These are phyloP conservation scores for Betta splendens DNA, from an alignment of 2,797 vertebrate species.

Conservation along the genomic window DNA sequence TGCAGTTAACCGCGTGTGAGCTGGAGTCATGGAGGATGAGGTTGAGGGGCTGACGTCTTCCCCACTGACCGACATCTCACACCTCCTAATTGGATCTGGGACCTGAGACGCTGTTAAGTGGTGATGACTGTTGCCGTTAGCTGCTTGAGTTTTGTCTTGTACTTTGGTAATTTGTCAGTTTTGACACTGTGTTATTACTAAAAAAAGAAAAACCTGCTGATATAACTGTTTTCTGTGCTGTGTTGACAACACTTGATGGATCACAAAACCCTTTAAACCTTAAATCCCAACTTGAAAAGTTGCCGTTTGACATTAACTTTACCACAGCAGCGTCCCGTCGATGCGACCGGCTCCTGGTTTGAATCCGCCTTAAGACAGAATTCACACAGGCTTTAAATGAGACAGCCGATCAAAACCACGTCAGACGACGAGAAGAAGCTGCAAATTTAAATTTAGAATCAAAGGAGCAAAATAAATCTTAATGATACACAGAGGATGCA, in stretches of 20 bases:
- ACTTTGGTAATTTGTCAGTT: conserved; percentile 15
- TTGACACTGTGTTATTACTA: conserved; percentile 15
- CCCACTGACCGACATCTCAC: conserved; percentile 43
- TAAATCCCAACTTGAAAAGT: conserved; percentile 56
- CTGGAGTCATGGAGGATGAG: conserved; percentile 52
- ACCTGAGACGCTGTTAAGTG: conserved; percentile 31
- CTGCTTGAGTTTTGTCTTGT: conserved; percentile 4
- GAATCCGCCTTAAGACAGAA: conserved; percentile 21
- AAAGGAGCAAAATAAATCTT: background rate
- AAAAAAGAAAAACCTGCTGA: conserved; percentile 22
- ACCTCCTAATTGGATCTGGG: conserved; percentile 66
- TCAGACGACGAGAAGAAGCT: background rate
- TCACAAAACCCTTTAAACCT: conserved; percentile 61
- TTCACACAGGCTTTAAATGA: background rate
- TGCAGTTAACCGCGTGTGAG: conserved; percentile 12
- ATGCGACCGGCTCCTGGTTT: rapidly evolving
- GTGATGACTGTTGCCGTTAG: conserved; percentile 37
- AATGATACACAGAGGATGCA: too few species aligned
- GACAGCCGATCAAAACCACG: too few species aligned
- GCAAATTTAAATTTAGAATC: background rate
- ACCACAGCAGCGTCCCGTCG: background rate
- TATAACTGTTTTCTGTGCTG: background rate
- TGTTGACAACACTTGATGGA: conserved; percentile 15
- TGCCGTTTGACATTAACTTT: conserved; percentile 49
- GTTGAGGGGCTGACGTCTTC: conserved; percentile 26